These are phyloP conservation scores for Petrocephalus schoutedeni DNA, from an alignment of 2,797 vertebrate genomes.

Conservation along the genomic window DNA sequence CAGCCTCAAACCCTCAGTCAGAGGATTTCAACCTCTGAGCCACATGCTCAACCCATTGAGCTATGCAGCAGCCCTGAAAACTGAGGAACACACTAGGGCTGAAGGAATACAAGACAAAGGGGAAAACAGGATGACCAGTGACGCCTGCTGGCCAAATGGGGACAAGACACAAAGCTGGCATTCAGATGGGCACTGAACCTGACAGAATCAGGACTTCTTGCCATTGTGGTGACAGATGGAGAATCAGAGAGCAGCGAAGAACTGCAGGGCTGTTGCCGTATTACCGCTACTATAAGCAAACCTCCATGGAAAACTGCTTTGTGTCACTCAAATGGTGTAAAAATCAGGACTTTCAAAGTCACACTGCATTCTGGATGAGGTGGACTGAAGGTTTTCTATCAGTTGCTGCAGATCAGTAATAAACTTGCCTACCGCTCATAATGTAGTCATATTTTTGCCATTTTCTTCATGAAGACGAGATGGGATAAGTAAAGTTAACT, in stretches of 20 bases:
- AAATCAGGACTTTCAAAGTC: background rate
- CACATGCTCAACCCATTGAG: too few species aligned
- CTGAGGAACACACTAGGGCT: too few species aligned
- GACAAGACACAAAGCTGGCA: too few species aligned
- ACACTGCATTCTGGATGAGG: background rate
- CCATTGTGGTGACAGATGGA: background rate
- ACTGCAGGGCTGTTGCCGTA: background rate
- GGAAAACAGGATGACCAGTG: too few species aligned
- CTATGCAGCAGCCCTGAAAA: too few species aligned
- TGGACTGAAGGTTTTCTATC: background rate
- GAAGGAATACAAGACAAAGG: too few species aligned
- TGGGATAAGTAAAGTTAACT: background rate
- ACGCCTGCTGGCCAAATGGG: too few species aligned
- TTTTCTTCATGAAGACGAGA: background rate
- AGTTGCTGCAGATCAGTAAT: background rate
- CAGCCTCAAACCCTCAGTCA: too few species aligned
- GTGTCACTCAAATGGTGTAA: background rate
- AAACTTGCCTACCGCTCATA: background rate
- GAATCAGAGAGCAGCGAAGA: background rate
- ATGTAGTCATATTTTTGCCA: background rate
- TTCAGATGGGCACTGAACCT: too few species aligned
- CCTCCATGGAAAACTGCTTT: background rate
- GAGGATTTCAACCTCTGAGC: too few species aligned
- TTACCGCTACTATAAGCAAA: background rate
- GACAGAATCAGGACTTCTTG: background rate